phyloP scores from a whole-genome alignment of 2,888 invertebrate genomes.

The Hydroisotoma schaefferi region DNA sequence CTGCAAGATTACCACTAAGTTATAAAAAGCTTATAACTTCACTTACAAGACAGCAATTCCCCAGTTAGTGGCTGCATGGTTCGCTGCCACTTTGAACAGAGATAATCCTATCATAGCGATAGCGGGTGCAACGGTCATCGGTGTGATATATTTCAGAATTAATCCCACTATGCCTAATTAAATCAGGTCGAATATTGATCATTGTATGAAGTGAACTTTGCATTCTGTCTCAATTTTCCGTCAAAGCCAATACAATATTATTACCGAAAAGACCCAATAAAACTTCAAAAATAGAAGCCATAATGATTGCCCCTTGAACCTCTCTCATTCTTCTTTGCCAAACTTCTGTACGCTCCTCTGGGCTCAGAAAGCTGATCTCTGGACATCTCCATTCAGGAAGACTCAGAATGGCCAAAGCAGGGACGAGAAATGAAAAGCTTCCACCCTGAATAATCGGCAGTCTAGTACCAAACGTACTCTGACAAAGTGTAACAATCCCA shows the following conservation, averaged over 20 bases:
- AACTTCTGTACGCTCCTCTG: conserved; percentile 59
- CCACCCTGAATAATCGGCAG: conserved; percentile 57
- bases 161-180: conserved; percentile 67
- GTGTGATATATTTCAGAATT: conserved; percentile 71
- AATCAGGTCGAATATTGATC: neutral
- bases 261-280: conserved; percentile 60
- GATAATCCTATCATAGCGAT: conserved; percentile 79
- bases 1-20: neutral
- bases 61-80: conserved; percentile 79
- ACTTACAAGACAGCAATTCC: conserved; percentile 70
- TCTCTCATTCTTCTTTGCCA: conserved; percentile 76
- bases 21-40: conserved; percentile 14
- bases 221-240: neutral
- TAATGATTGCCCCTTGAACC: conserved; percentile 75
- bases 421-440: conserved; percentile 74
- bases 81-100: conserved; percentile 74
- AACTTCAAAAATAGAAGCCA: conserved; percentile 72
- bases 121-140: conserved; percentile 77
- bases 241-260: conserved; percentile 14
- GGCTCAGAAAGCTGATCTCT: conserved; percentile 57
- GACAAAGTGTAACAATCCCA: conserved; percentile 70
- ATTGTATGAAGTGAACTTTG: neutral
- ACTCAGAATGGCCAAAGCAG: conserved; percentile 69
- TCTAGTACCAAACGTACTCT: conserved; percentile 70
- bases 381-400: conserved; percentile 67